Conservation (phyloP, 2,888 invertebrate species). For the Molorchus minor region DNA sequence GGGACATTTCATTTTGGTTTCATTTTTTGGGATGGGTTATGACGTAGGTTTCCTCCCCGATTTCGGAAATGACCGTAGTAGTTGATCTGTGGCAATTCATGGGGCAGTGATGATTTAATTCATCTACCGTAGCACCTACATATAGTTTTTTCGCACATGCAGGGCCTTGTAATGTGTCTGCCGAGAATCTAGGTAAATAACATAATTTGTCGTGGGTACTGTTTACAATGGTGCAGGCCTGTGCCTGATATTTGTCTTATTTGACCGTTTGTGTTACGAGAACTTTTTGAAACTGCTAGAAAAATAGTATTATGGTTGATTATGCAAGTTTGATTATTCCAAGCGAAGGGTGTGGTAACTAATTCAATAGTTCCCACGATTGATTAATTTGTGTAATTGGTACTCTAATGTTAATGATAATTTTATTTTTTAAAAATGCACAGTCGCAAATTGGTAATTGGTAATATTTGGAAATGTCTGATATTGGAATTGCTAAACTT, state of each 20-base stretch:
- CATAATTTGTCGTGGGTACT: constrained; percentile 33
- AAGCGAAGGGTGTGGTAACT: not conserved
- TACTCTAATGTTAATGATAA: too few relatives aligned
- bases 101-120: constrained; percentile 32
- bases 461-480: constrained; percentile 15
- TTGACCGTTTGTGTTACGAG: not conserved
- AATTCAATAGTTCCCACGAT: too few relatives aligned
- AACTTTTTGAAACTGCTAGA: constrained; percentile 1
- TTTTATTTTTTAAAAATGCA: too few relatives aligned
- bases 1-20: constrained; percentile 16
- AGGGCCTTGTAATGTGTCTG: constrained; percentile 30
- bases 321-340: not conserved
- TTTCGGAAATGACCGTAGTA: constrained; percentile 30
- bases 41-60: constrained; percentile 29
- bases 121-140: constrained; percentile 34
- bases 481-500: constrained; percentile 21
- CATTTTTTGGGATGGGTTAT: constrained; percentile 29
- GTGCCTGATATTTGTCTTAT: constrained; percentile 34
- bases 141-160: constrained; percentile 32
- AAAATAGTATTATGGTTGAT: not conserved
- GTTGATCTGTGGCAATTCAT: constrained; percentile 32
- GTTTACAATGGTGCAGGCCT: constrained; percentile 31
- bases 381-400: too few relatives aligned
- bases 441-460: constrained; percentile 32
- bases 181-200: constrained; percentile 32